A percentile compares a stretch with the other conserved stretches of the same genome.
Conservation (phyloP, 1,140 invertebrate genomes). For the Sminthurides bifidus region DNA sequence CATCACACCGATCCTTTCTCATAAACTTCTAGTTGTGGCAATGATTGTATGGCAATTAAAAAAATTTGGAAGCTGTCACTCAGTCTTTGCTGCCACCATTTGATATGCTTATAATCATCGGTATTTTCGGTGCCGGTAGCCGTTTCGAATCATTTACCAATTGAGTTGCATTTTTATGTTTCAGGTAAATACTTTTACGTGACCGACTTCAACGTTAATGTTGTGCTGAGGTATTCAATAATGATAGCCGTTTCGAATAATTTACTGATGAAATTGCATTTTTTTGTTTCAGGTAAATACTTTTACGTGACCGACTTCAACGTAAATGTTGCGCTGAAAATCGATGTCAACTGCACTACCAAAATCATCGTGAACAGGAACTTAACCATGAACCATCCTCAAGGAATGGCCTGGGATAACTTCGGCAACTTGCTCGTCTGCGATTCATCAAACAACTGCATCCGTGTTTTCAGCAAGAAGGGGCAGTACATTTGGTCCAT, state of each 20-base stretch:
- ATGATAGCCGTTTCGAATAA: too few relatives aligned
- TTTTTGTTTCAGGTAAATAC: slow-evolving; percentile 39
- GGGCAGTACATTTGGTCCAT: neutral
- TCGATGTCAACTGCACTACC: slow-evolving; percentile 57
- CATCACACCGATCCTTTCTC: too few relatives aligned
- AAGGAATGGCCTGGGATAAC: slow-evolving; percentile 76
- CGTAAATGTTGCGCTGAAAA: slow-evolving; percentile 72
- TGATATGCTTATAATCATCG: too few relatives aligned
- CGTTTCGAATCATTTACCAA: too few relatives aligned
- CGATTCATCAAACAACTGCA: slow-evolving; percentile 81
- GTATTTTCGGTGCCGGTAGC: too few relatives aligned
- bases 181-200: slow-evolving; percentile 55
- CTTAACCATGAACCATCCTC: slow-evolving; percentile 74
- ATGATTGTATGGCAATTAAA: too few relatives aligned
- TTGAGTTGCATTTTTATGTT: slow-evolving; percentile 9
- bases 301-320: slow-evolving; percentile 89
- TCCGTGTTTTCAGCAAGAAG: slow-evolving; percentile 37
- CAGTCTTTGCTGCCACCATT: too few relatives aligned
- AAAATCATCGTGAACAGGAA: slow-evolving; percentile 31
- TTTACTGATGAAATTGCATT: too few relatives aligned
- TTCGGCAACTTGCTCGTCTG: slow-evolving; percentile 78
- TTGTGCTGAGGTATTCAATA: too few relatives aligned
- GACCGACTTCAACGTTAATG: slow-evolving; percentile 92
- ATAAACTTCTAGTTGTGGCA: too few relatives aligned
- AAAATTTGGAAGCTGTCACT: too few relatives aligned